Conservation (phyloP, 2,797 vertebrate species). For the Sebastes dallii region DNA sequence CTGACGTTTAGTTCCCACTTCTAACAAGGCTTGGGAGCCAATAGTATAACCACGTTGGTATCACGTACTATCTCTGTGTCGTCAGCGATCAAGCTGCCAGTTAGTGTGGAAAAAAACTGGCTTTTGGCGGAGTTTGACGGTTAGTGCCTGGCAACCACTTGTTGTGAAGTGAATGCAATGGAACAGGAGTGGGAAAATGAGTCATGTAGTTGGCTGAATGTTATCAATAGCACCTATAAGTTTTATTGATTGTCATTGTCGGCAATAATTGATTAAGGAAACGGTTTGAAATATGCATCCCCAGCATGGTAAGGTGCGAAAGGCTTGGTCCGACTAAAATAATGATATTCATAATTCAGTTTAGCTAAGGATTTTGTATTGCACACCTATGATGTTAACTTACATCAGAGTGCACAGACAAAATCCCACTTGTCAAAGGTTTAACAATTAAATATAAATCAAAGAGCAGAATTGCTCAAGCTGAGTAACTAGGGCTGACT, state of each 20-base stretch:
- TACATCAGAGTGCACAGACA: neutral
- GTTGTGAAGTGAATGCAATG: neutral
- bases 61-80: neutral
- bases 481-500: neutral
- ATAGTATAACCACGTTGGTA: neutral
- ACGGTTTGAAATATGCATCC: neutral
- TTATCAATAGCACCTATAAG: neutral
- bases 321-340: neutral
- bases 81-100: neutral
- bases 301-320: accelerated
- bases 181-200: too few species aligned
- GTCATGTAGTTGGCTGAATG: too few species aligned
- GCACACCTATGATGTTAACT: neutral
- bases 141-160: neutral
- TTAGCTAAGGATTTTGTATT: neutral
- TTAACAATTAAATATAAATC: neutral
- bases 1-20: neutral
- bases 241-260: neutral
- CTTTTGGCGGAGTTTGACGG: neutral
- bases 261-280: neutral
- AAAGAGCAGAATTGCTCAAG: neutral
- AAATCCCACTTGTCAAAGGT: neutral
- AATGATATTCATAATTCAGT: too few species aligned
- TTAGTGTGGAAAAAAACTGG: neutral
- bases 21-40: neutral